These are phyloP conservation scores for Pygoscelis adeliae DNA, from an alignment of 2,113 vertebrate genomes.

Conservation along the genomic window DNA sequence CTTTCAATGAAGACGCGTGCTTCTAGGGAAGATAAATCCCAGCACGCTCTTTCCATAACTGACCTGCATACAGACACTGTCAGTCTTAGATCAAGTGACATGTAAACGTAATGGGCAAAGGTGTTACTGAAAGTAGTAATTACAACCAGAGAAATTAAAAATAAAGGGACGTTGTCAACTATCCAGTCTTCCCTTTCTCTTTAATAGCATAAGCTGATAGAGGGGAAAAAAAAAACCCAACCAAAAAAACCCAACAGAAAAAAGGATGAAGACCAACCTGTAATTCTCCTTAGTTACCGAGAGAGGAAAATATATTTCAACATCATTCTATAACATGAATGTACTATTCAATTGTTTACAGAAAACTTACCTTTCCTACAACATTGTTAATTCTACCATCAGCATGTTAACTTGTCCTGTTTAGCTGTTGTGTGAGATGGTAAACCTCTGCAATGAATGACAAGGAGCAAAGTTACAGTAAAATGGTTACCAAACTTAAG, in stretches of 20 bases:
- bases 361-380: background rate
- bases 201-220: background rate
- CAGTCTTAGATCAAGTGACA: background rate
- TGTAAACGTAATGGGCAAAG: background rate
- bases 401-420: background rate
- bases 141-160: background rate
- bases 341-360: background rate
- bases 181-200: background rate
- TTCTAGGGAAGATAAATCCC: background rate
- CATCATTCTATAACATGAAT: background rate
- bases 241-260: background rate
- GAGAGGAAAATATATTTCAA: background rate
- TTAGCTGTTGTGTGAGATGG: background rate
- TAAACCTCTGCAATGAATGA: background rate
- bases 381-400: background rate
- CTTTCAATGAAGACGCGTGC: background rate
- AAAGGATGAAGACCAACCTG: background rate
- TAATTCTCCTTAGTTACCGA: background rate
- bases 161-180: background rate
- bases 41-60: background rate
- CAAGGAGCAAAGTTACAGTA: background rate
- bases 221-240: too few species aligned
- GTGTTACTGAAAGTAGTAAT: background rate
- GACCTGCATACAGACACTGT: background rate
- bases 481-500: background rate